phyloP scores from a whole-genome alignment of 2,113 vertebrate species.

The Lophius piscatorius region DNA sequence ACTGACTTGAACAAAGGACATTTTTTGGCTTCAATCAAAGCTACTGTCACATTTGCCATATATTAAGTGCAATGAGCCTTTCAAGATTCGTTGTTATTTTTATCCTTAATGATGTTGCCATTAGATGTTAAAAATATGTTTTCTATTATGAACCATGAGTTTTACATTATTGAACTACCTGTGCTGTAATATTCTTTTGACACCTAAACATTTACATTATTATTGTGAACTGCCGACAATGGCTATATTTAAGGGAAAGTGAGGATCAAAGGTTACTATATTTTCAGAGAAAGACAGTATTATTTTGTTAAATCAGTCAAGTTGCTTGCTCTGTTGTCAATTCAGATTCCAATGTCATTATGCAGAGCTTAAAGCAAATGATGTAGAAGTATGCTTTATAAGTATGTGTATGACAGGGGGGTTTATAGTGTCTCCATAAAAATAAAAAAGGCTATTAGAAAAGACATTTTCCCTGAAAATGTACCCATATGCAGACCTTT shows the following conservation, averaged over 20 bases:
- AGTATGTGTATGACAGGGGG: conserved; percentile 75
- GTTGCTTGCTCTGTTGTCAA: conserved; percentile 84
- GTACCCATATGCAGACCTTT: conserved; percentile 47
- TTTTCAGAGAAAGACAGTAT: conserved; percentile 83
- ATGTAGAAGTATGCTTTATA: conserved; percentile 84
- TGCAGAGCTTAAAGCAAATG: conserved; percentile 80
- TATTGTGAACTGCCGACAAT: conserved; percentile 76
- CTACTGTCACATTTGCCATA: conserved; percentile 90
- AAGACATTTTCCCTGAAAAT: conserved; percentile 42
- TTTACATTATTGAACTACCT: conserved; percentile 74
- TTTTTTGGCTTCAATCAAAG: conserved; percentile 94
- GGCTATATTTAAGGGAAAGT: conserved; percentile 77
- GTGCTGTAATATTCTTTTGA: conserved; percentile 77
- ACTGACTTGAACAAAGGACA: conserved; percentile 76
- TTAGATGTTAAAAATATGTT: conserved; percentile 80
- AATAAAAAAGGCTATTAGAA: conserved; percentile 34
- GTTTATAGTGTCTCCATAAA: conserved; percentile 47
- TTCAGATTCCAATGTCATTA: conserved; percentile 76
- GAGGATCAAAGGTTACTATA: conserved; percentile 79
- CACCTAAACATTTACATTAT: conserved; percentile 82
- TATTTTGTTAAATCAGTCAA: conserved; percentile 83
- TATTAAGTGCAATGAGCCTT: conserved; percentile 89
- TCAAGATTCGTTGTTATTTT: conserved; percentile 80
- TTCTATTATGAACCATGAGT: conserved; percentile 78
- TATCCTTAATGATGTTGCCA: conserved; percentile 74